A percentile compares a stretch with the other conserved stretches of the same genome.
These are phyloP conservation scores for Brenthis hecate DNA, from an alignment of 2,888 invertebrate species.

Conservation along the genomic window DNA sequence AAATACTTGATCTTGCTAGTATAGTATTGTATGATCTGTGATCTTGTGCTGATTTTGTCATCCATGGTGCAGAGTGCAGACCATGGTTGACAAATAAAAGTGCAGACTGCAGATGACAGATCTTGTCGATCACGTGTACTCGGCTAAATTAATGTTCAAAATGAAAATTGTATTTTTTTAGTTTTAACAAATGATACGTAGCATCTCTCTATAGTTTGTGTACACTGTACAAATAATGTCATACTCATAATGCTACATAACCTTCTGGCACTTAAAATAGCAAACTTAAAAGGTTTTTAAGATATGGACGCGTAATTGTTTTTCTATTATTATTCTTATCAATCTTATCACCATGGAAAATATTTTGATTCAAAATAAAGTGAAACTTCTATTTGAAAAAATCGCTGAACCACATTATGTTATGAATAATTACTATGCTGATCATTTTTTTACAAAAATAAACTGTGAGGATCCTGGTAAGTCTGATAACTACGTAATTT, in stretches of 20 bases:
- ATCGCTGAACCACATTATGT: slow-evolving; percentile 83
- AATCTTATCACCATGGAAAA: slow-evolving; percentile 41
- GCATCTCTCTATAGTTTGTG: too few species aligned
- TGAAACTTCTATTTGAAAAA: slow-evolving; percentile 81
- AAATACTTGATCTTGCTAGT: too few species aligned
- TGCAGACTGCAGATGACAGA: too few species aligned
- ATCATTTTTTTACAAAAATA: slow-evolving; percentile 84
- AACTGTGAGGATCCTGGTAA: slow-evolving; percentile 77
- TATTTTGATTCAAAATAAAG: slow-evolving; percentile 68
- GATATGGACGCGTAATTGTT: slow-evolving; percentile 9
- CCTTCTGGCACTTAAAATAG: neutral
- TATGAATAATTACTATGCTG: slow-evolving; percentile 84
- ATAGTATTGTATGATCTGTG: too few species aligned
- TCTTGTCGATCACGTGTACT: too few species aligned
- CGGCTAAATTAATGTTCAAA: neutral
- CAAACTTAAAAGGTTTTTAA: neutral
- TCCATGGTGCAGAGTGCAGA: too few species aligned
- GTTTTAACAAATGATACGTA: too few species aligned
- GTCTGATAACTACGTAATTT: slow-evolving; percentile 21
- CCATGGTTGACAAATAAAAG: too few species aligned
- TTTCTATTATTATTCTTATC: slow-evolving; percentile 9
- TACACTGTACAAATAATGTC: neutral
- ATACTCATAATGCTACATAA: slow-evolving; percentile 2
- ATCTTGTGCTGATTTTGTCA: too few species aligned
- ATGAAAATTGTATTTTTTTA: neutral